Evolutionary conservation across 2,797 vertebrate species (phyloP), one percentile per base, ranked within the genome.

Genomic region (Chaetodon trifasciatus): DNA sequence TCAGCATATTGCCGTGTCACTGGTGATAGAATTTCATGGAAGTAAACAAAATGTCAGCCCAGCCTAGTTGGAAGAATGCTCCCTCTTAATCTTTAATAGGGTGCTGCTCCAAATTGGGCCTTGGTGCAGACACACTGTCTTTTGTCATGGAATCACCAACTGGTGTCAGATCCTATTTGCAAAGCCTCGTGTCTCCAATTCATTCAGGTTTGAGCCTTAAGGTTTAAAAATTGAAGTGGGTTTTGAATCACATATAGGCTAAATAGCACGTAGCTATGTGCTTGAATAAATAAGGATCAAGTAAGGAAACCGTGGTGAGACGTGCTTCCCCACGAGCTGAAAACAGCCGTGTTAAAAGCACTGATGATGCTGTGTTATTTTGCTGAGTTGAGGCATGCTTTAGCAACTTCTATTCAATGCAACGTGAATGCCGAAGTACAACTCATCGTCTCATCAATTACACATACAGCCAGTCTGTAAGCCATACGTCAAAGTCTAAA

Each of bases 361-460:
- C 37, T 40, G 70, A 63, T 78, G 56, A 28, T 35, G 49, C 44
- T 55, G 39, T 21, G 50, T 67, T 57, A 55, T 67, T 82, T 82
- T 67, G 79, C 47, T 52, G 2, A 40, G 23, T 28, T 78, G 32
- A 81, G n/a, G 58, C 72, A 92, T 80, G 87, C 68, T 90, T 89
- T 85, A 72, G 49, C 53, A 86, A 70, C 76, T 87, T 79, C 71
- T 82, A 66, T 87, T 93, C 78, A 91, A 84, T 46, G 70, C 70
- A 55, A 39, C 60, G 53, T 82, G 63, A 82, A 88, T 82, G 83
- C 61, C 50, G 44, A 83, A 75, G 88, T 76, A 89, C 86, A 90
- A 88, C 84, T 93, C 79, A 88, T 94, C 86, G 79, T 83, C 91
- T 94, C 85, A 95, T 95, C 82, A 95, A 94, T 96, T 91, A 95